Base-by-base conservation (phyloP, 2,888 invertebrate species). In the Andrena haemorrhoa region DNA sequence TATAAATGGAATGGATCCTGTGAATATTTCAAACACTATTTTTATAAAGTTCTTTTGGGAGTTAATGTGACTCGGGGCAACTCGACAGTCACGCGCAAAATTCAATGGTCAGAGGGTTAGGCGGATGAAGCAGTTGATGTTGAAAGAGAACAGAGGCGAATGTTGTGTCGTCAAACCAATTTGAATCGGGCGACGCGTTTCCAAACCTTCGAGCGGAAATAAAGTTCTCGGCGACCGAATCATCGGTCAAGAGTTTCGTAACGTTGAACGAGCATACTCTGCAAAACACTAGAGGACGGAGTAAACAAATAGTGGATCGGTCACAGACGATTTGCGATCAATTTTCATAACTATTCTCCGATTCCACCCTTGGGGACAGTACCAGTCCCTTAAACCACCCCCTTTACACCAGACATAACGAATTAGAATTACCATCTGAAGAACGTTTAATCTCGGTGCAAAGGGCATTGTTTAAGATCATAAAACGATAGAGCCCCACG, bases 191-290 rank as follows among this genome's bases (percentile, higher is more conserved):
- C 63, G 12, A 33, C 31, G 12, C n/a, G 20, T 1, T 75, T 66
- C 49, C 31, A 26, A 47, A 33, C 0, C 20, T 16, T 10, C n/a
- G 47, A 7, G 23, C 61, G 26, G 31, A 58, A 33, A 49, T 12
- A 35, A 31, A 49, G n/a, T 65, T 41, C 41, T n/a, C 61, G 53
- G 53, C n/a, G 31, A 23, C 41, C 47, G 68, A 20, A 23, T 56
- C n/a, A 4, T 63, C 64, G 61, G 3, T 20, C 29, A 49, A 63
- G 53, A 60, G 65, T 65, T 76, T 60, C 20, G 51, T 60, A 80
- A 80, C 66, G 79, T 71, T 51, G 61, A 78, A 68, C 80, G 68
- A 79, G 49, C 73, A 69, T 64, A 41, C 68, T 72, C 47, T 79
- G 79, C 64, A 23, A 79, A 69, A 26, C 73, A 47, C 68, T 64